These are phyloP conservation scores for Mesoclemmys tuberculata DNA, from an alignment of 2,113 vertebrate species.

Conservation along the genomic window DNA sequence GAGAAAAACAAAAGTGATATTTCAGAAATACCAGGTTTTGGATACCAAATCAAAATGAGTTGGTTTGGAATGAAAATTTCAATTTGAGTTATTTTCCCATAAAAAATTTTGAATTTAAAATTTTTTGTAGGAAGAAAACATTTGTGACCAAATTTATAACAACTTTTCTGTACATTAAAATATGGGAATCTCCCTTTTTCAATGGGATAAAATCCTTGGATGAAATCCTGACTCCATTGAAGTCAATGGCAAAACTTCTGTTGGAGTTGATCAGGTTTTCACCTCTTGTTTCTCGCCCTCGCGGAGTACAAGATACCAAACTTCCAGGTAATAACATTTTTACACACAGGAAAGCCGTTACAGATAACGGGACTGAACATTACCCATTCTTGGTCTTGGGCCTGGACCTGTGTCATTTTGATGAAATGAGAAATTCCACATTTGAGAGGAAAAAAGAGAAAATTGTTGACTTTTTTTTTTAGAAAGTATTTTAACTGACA, in stretches of 20 bases:
- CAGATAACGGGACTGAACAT: neutral
- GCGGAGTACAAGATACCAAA: neutral
- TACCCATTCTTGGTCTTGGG: neutral
- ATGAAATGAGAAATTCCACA: neutral
- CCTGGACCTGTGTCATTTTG: rapidly evolving
- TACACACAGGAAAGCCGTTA: neutral
- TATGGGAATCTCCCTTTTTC: neutral
- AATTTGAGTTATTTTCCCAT: neutral
- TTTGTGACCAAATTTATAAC: neutral
- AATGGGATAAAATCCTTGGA: neutral
- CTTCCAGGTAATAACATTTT: neutral
- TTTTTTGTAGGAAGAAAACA: neutral
- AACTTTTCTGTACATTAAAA: neutral
- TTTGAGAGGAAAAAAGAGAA: neutral
- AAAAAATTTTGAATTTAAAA: neutral
- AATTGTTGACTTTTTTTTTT: rapidly evolving
- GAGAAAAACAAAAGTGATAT: neutral
- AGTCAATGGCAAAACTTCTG: neutral
- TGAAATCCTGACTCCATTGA: neutral
- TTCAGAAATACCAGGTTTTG: neutral
- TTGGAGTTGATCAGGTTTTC: neutral
- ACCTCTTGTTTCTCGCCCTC: neutral
- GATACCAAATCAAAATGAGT: neutral
- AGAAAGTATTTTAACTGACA: neutral
- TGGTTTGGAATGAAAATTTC: neutral